Evolutionary conservation across 2,113 vertebrate species (phyloP).

Genomic region (Ophiodon elongatus): DNA sequence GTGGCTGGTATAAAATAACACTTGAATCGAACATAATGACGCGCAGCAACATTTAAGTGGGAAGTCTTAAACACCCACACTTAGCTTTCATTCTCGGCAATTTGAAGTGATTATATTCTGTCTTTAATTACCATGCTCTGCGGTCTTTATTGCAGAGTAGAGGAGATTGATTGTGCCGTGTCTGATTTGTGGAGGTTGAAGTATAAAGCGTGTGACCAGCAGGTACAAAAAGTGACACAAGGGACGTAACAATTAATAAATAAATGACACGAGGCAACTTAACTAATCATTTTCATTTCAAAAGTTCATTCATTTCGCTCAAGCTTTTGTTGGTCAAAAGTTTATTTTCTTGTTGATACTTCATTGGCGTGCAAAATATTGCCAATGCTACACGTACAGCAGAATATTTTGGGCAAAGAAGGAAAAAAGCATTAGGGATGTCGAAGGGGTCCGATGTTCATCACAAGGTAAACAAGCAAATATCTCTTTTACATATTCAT

Average conservation of each 20-base stretch:
- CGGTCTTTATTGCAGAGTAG: background rate
- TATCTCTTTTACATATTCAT: background rate
- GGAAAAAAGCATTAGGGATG: background rate
- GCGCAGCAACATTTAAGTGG: background rate
- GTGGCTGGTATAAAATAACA: background rate
- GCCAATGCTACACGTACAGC: background rate
- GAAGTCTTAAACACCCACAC: constrained; percentile 7
- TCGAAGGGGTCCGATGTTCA: background rate
- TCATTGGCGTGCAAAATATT: background rate
- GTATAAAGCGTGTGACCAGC: background rate
- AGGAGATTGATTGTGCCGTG: background rate
- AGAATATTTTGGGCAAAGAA: background rate
- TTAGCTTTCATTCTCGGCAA: background rate
- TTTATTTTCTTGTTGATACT: too few species aligned
- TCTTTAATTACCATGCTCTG: background rate
- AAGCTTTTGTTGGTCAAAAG: too few species aligned
- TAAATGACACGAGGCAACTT: background rate
- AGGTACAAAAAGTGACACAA: background rate
- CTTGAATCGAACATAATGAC: constrained; percentile 1
- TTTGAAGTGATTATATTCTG: background rate
- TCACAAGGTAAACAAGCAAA: constrained; percentile 1
- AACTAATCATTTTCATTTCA: background rate
- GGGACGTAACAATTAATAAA: background rate
- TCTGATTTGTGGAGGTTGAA: background rate
- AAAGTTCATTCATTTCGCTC: background rate